A percentile compares a stretch with the other conserved stretches of the same genome.
These are phyloP conservation scores for Lathamus discolor DNA, from an alignment of 2,113 vertebrate species.

Conservation along the genomic window DNA sequence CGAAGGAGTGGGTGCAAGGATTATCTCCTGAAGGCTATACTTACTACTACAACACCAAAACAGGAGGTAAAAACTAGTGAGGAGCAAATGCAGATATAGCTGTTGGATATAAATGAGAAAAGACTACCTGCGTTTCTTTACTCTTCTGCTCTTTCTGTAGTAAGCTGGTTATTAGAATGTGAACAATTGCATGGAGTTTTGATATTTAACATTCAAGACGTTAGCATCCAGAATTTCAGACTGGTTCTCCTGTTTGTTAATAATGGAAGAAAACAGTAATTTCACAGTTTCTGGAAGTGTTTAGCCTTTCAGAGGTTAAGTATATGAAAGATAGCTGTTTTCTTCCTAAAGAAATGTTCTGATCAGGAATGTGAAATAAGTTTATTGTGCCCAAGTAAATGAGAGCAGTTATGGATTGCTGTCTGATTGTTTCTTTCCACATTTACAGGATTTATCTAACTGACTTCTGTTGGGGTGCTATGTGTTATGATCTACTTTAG, in stretches of 20 bases:
- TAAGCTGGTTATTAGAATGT: not conserved
- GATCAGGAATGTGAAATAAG: not conserved
- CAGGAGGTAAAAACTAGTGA: slow-evolving; percentile 73
- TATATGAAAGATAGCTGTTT: not conserved
- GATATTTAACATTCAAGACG: not conserved
- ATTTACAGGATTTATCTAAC: not conserved
- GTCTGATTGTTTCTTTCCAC: not conserved
- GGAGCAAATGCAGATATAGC: not conserved
- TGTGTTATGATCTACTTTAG: not conserved
- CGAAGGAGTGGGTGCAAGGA: slow-evolving; percentile 75
- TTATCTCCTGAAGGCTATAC: slow-evolving; percentile 76
- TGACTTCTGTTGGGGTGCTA: not conserved
- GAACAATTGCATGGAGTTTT: not conserved
- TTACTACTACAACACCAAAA: slow-evolving; percentile 79
- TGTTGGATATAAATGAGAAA: not conserved
- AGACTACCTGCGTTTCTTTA: not conserved
- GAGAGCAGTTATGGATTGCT: not conserved
- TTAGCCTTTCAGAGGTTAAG: not conserved
- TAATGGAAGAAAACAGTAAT: not conserved
- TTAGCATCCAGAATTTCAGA: not conserved
- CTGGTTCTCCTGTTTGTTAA: not conserved
- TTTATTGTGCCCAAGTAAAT: not conserved
- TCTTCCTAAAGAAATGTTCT: not conserved
- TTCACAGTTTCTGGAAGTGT: not conserved
- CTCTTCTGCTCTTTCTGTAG: not conserved